These are phyloP conservation scores for Drosophila rellima DNA, from an alignment of 2,888 invertebrate genomes.

Conservation along the genomic window DNA sequence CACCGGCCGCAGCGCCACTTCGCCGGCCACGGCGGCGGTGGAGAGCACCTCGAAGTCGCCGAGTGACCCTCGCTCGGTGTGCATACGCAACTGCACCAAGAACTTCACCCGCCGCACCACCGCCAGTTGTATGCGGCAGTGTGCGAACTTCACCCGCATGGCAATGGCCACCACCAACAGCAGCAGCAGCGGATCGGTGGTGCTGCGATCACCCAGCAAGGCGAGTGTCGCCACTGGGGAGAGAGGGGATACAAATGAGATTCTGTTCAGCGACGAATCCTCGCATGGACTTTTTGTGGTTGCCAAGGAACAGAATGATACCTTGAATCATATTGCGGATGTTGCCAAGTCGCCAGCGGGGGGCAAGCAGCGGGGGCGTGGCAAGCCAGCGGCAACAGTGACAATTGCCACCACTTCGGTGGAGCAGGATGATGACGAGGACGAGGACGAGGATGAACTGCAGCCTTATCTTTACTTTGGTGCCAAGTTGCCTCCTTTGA, in stretches of 20 bases:
- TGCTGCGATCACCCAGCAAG: conserved; percentile 48
- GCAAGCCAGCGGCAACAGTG: conserved; percentile 59
- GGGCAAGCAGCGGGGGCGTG: conserved; percentile 67
- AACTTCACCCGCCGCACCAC: conserved; percentile 85
- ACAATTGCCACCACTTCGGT: conserved; percentile 53
- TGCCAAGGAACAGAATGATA: conserved; percentile 85
- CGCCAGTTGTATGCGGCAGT: conserved; percentile 85
- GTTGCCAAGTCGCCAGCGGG: conserved; percentile 54
- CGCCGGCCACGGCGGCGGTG: conserved; percentile 52
- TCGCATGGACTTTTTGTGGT: conserved; percentile 85
- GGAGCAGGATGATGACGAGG: conserved; percentile 63
- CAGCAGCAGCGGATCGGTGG: conserved; percentile 51
- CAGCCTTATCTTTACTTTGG: conserved; percentile 91
- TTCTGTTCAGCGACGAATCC: conserved; percentile 86
- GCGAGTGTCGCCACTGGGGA: conserved; percentile 58
- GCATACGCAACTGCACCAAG: conserved; percentile 85
- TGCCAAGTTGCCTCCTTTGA: conserved; percentile 87
- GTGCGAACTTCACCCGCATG: conserved; percentile 82
- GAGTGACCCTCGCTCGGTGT: conserved; percentile 82
- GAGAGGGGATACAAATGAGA: conserved; percentile 85
- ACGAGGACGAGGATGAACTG: conserved; percentile 86
- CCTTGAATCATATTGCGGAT: conserved; percentile 83
- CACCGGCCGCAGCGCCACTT: conserved; percentile 79
- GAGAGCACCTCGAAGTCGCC: conserved; percentile 84
- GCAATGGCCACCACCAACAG: conserved; percentile 57